Evolutionary conservation across 2,113 vertebrate species (phyloP), one percentile per base, ranked within the genome.

Genomic region (Podarcis cretensis): DNA sequence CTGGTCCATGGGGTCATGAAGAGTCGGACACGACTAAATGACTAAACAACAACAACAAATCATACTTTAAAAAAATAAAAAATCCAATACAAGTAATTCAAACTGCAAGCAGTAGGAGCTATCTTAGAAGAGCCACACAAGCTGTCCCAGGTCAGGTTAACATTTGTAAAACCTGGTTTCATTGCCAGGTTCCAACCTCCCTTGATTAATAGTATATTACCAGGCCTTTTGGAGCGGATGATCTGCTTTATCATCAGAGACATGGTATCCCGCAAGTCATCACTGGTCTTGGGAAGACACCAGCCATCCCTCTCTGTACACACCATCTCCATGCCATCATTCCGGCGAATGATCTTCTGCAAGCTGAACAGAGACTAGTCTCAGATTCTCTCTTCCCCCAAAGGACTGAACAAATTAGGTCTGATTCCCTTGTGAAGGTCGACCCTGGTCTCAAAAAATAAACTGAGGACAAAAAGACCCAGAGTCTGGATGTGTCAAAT

Each of bases 271-370:
- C 99, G 90, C 91, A 99, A 97, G 18, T 98, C 97, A 14, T 99
- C 98, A 0, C 96, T 98, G 0, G 99, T 99, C 93, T 98, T 98
- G 1, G 98, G 87, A 1, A 98, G 94, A 91, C 99, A 99, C 99
- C 99, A 99, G 3, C 99, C 99, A 0, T 99, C 99, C 10, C 98
- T 94, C 92, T 99, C 99, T 0, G 98, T 98, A 95, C 99, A 99
- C 0, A 89, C 79, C 0, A 84, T 86, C 95, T 99, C 98, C 0
- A 84, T 48, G 2, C 97, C 97, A 0, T 97, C 97, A 0, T 98
- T 99, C 66, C 96, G 96, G 48, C 94, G 96, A 25, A 99, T 96
- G 91, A 98, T 97, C 71, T 96, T 96, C 96, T 97, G 97, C 59
- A 99, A 94, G 90, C 99, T 99, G 68, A 76, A 85, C 16, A 86